Conservation (phyloP, 2,888 invertebrate genomes). For the Petrophora chlorosata region DNA sequence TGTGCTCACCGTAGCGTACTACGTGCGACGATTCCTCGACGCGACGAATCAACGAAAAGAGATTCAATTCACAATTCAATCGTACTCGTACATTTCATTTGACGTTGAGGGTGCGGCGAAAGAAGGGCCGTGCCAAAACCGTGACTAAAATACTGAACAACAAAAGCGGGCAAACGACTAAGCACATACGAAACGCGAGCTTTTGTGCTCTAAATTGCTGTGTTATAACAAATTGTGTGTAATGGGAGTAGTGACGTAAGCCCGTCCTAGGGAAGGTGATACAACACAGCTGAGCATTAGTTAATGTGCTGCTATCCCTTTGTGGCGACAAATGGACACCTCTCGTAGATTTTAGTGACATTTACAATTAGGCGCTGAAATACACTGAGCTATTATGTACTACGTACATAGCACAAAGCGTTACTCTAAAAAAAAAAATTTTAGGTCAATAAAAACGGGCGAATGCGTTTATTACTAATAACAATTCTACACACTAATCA, state of each 20-base stretch:
- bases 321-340: slow-evolving; percentile 22
- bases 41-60: slow-evolving; percentile 12
- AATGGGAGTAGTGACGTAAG: slow-evolving; percentile 23
- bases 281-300: slow-evolving; percentile 20
- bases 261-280: slow-evolving; percentile 23
- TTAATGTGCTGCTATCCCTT: slow-evolving; percentile 31
- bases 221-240: slow-evolving; percentile 28
- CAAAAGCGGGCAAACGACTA: slow-evolving; percentile 18
- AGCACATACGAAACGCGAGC: slow-evolving; percentile 25
- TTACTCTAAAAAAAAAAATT: no score
- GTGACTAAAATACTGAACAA: slow-evolving; percentile 31
- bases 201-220: slow-evolving; percentile 29
- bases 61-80: slow-evolving; percentile 22
- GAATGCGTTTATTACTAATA: no score
- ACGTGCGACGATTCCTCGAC: slow-evolving; percentile 15
- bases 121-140: slow-evolving; percentile 13
- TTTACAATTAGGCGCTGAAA: not conserved
- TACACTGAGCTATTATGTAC: no score
- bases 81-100: slow-evolving; percentile 16
- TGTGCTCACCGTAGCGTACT: no score
- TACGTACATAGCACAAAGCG: no score
- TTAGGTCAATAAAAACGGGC: no score
- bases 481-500: no score
- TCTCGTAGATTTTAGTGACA: slow-evolving; percentile 15
- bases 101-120: slow-evolving; percentile 11